Evolutionary conservation across 2,113 vertebrate genomes (phyloP), one percentile per base, ranked within the genome.

Genomic region (Austrofundulus limnaeus): DNA sequence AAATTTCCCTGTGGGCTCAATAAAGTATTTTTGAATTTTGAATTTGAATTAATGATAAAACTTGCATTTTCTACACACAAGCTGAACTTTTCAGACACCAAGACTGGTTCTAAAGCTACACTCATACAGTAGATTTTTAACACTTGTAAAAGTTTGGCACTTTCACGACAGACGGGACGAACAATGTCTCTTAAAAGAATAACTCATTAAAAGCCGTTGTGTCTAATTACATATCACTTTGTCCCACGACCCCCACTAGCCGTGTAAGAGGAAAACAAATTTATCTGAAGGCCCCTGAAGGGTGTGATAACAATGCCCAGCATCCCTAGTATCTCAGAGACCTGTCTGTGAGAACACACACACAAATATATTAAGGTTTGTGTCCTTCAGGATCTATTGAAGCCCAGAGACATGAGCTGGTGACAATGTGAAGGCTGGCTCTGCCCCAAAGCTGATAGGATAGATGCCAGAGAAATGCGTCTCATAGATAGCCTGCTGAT

Each of bases 401-500:
- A 66, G 80, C 79, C 49, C 37, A 53, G 71, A 61, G 66, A 75
- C 72, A 67, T 8, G 68, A 72, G 57, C 49, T 75, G 75, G 71
- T 60, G 66, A 85, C 75, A 77, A 51, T 42, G 55, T 61, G 49
- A 51, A 49, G 69, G 10, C 45, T 59, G 77, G 61, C 49, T 75
- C 71, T 72, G 62, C 59, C 19, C 20, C 67, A 49, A 47, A 76
- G 68, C 75, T 70, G 86, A 89, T 79, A 84, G 82, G 80, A 75
- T 37, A 48, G 59, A 75, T 12, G 66, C 79, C 81, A 80, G 71
- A 39, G 59, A 34, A 34, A 24, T 70, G 65, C 58, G 75, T 56
- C 66, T 62, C 61, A 76, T 60, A 74, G 79, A 89, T 77, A 85
- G 23, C 54, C 47, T 10, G 10, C 72, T 74, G 78, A 85, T 81